Evolutionary conservation across 2,113 vertebrate species (phyloP).

Genomic region (Elachura formosa): DNA sequence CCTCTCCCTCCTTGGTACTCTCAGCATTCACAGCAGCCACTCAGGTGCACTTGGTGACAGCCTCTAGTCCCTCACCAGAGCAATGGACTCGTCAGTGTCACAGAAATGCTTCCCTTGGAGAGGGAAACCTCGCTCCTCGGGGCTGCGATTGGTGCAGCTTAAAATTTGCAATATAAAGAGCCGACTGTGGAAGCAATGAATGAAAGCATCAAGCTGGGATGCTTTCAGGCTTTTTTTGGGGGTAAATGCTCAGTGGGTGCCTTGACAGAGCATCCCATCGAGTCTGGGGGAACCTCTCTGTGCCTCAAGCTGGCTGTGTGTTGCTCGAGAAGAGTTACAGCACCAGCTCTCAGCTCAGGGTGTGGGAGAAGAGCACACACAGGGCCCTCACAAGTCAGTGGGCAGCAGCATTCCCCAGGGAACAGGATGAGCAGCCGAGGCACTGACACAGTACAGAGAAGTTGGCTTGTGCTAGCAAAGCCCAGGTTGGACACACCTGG

Average conservation of each 20-base stretch:
- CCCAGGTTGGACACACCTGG: neutral
- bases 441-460: neutral
- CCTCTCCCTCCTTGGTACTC: neutral
- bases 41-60: neutral
- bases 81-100: neutral
- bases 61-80: neutral
- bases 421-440: neutral
- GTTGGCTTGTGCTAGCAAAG: neutral
- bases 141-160: neutral
- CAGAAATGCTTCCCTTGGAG: neutral
- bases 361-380: neutral
- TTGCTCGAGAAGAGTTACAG: neutral
- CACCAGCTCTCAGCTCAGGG: neutral
- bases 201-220: neutral
- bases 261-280: neutral
- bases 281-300: neutral
- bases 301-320: neutral
- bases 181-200: neutral
- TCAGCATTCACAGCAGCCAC: neutral
- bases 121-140: neutral
- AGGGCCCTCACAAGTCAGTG: accelerated
- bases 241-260: neutral
- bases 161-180: neutral
- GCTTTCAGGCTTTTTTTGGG: neutral
- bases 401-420: neutral